Base-by-base conservation (phyloP, 2,797 vertebrate genomes). In the Myripristis murdjan region DNA sequence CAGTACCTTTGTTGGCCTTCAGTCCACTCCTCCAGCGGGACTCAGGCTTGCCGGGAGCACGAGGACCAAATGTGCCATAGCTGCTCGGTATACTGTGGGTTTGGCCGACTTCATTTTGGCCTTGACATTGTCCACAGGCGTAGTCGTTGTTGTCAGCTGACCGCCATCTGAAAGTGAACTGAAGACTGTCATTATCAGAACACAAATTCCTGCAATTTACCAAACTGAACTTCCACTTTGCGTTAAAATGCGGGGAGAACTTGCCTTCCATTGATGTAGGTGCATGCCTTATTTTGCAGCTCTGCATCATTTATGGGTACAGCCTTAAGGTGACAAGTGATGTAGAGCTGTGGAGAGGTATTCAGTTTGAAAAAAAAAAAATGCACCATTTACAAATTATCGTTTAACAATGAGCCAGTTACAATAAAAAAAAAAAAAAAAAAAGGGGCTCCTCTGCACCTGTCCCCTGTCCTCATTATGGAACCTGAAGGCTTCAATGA, bases 121-220 rank as follows among this genome's bases (percentile, higher is more conserved):
- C 65, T 70, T 76, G 82, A 79, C 92, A 93, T 0, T 75, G 66
- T 0, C 79, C 79, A 72, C 92, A 93, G 3, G 89, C 28, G 70
- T 85, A 92, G 72, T 93, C 89, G 1, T 91, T 91, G 0, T 82
- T 79, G 0, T 93, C 92, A 74, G 85, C 87, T 0, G 92, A 93
- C 11, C 75, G 16, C 92, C 92, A 93, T 35, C 92, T 93, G 58
- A 55, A 73, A 41, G 12, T 10, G 0, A 73, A 41, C 12, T 10
- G 0, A 23, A 0, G 0, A 58, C 0, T 0, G 2, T 6, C 0
- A 28, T 0, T 1, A 6, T 35, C 28, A 58, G 24, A 12, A 28
- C 6, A 33, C 4, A 5, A n/a, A 5, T 26, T 5, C 1, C 33
- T 14, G 2, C 11, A 3, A 1, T 11, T 41, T 18, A n/a, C 12